Percentiles rank a stretch among this genome's conserved stretches.
phyloP scores from a whole-genome alignment of 2,113 vertebrate genomes.

The Zosterops borbonicus region DNA sequence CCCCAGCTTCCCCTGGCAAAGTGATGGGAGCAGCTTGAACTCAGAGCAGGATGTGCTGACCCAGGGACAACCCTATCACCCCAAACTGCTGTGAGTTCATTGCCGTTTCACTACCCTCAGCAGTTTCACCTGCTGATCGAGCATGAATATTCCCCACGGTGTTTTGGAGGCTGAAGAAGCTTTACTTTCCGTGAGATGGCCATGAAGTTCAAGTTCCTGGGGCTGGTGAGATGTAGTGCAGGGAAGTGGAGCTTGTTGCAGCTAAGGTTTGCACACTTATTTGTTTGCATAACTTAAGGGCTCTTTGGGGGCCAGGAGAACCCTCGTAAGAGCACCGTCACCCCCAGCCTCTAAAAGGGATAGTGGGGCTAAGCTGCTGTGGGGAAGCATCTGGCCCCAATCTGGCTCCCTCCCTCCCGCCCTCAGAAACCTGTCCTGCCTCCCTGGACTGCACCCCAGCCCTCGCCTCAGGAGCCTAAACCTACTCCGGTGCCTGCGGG shows the following conservation, averaged over 20 bases:
- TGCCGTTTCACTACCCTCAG: not conserved
- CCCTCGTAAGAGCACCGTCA: not conserved
- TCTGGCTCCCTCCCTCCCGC: not conserved
- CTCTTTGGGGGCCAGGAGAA: not conserved
- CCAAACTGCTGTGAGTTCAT: slow-evolving; percentile 1
- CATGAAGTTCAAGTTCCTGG: not conserved
- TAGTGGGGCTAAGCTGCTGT: not conserved
- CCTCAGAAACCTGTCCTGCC: not conserved
- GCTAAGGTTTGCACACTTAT: not conserved
- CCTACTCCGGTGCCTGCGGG: accelerated
- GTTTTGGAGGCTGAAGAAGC: not conserved
- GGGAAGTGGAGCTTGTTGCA: not conserved
- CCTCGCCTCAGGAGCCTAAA: accelerated
- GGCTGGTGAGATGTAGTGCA: accelerated
- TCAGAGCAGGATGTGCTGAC: not conserved
- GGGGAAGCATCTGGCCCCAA: not conserved
- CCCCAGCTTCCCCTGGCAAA: not conserved
- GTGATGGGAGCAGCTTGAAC: not conserved
- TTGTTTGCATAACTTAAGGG: not conserved
- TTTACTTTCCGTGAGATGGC: not conserved
- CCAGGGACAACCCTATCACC: not conserved
- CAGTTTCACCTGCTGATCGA: not conserved
- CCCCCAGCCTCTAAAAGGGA: not conserved
- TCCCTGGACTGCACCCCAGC: not conserved
- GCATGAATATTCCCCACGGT: not conserved